Conservation (phyloP, 2,113 vertebrate genomes). For the Caracal caracal region DNA sequence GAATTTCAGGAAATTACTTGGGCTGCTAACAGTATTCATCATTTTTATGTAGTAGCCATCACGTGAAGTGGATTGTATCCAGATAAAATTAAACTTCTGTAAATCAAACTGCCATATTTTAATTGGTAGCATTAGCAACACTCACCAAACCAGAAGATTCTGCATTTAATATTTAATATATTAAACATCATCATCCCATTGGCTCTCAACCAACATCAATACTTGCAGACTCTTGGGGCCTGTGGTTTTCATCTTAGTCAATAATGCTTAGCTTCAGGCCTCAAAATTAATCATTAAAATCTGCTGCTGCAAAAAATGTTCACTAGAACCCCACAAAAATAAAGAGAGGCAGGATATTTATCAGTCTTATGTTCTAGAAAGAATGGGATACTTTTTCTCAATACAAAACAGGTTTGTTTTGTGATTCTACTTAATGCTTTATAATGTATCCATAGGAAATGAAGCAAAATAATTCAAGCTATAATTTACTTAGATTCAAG, state of each 20-base stretch:
- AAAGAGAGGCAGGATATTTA: neutral
- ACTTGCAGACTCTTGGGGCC: slow-evolving; percentile 26
- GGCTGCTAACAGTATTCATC: neutral
- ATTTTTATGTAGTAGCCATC: neutral
- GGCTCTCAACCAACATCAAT: slow-evolving; percentile 56
- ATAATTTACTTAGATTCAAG: neutral
- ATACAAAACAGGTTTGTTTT: slow-evolving; percentile 32
- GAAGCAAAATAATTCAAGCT: slow-evolving; percentile 32
- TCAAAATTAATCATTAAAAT: slow-evolving; percentile 62
- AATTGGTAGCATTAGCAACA: slow-evolving; percentile 55
- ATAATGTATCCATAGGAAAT: slow-evolving; percentile 4
- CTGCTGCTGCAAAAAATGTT: slow-evolving; percentile 15
- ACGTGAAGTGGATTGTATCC: slow-evolving; percentile 31
- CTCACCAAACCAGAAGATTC: slow-evolving; percentile 47
- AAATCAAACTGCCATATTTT: slow-evolving; percentile 52
- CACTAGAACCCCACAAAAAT: slow-evolving; percentile 48
- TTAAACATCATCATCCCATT: slow-evolving; percentile 22
- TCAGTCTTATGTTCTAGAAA: slow-evolving; percentile 15
- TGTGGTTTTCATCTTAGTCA: slow-evolving; percentile 61
- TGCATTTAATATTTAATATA: slow-evolving; percentile 66
- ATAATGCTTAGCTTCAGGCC: slow-evolving; percentile 25
- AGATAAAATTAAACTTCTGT: slow-evolving; percentile 58
- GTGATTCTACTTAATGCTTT: slow-evolving; percentile 11
- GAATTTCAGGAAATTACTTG: slow-evolving; percentile 31
- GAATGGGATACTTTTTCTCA: neutral